Evolutionary conservation across 2,888 invertebrate species (phyloP), one percentile per base, ranked within the genome.

Genomic region (Drosophila mettleri): DNA sequence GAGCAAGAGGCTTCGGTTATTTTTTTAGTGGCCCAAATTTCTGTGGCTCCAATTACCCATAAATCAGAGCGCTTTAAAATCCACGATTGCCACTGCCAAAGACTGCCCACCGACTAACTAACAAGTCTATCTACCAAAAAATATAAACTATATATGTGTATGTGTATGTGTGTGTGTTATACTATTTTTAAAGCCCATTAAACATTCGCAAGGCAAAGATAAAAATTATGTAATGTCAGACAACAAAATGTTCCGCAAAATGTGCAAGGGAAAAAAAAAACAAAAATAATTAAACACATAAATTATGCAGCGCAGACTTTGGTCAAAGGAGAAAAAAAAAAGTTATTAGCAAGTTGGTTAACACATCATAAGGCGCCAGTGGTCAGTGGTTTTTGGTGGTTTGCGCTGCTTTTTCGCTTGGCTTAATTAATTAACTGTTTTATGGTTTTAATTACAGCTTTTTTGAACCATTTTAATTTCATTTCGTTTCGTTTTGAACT

Each of bases 391-490:
- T 46, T 46, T 31, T 7, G 31, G 46, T 49, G 16, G 52, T 52
- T 18, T 48, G n/a, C 16, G 33, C 22, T 49, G 29, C 6, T n/a
- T 27, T 4, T 46, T 70, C 49, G 55, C 70, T 69, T 57, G 78
- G 54, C 59, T 78, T 87, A 64, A 88, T 83, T 79, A 88, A 88
- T 82, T 82, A 86, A 82, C 71, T 77, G 67, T 77, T 82, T 88
- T 77, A 82, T 72, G 53, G 38, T 64, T 88, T 86, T 82, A 88
- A 86, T 84, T 85, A 70, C 79, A 78, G 66, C 27, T 27, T 61
- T 73, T 86, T 39, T 38, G 20, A 43, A 65, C 63, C 66, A 74
- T 54, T 69, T 68, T 41, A 43, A 52, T 66, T 69, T 59, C 16
- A 16, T 63, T 59, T 59, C 12, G 16, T 46, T 59, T 52, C 34